Percentiles rank a stretch among this genome's conserved stretches.
Conservation (phyloP, 2,113 vertebrate species). For the Andinoacara biseriatus region DNA sequence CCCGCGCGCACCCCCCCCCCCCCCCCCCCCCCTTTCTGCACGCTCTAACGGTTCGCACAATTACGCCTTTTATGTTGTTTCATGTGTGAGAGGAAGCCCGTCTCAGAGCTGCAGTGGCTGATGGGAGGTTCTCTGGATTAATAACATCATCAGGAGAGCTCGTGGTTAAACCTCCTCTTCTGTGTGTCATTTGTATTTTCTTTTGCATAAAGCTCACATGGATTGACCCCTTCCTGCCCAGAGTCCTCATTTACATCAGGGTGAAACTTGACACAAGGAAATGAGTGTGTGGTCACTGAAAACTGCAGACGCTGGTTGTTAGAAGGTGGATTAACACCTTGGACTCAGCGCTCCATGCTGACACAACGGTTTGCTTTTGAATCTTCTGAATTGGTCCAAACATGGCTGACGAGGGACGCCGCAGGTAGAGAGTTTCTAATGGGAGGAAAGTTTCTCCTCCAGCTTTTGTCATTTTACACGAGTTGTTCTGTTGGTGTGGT, state of each 20-base stretch:
- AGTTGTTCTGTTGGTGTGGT: accelerated
- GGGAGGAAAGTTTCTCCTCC: not conserved
- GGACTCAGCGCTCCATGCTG: accelerated
- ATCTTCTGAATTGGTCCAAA: not conserved
- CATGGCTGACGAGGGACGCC: not conserved
- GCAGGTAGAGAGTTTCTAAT: not conserved
- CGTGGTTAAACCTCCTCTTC: not conserved
- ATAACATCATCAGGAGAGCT: not conserved
- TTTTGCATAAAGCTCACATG: constrained; percentile 19
- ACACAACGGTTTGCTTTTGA: not conserved
- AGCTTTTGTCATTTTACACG: accelerated
- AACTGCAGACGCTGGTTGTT: not conserved
- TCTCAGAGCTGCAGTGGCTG: constrained; percentile 2
- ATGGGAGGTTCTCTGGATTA: not conserved
- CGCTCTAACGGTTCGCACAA: constrained; percentile 23
- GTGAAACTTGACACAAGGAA: not conserved
- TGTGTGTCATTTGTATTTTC: not conserved
- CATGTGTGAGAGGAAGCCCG: not conserved
- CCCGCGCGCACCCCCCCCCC: no score
- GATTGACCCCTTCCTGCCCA: constrained; percentile 3
- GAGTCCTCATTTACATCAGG: constrained; percentile 5
- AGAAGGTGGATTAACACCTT: not conserved
- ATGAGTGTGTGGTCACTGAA: not conserved
- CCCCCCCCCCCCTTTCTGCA: constrained; percentile 34
- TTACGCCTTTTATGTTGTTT: constrained; percentile 38